Base-by-base conservation (phyloP, 2,113 vertebrate species). In the Barbus barbus region DNA sequence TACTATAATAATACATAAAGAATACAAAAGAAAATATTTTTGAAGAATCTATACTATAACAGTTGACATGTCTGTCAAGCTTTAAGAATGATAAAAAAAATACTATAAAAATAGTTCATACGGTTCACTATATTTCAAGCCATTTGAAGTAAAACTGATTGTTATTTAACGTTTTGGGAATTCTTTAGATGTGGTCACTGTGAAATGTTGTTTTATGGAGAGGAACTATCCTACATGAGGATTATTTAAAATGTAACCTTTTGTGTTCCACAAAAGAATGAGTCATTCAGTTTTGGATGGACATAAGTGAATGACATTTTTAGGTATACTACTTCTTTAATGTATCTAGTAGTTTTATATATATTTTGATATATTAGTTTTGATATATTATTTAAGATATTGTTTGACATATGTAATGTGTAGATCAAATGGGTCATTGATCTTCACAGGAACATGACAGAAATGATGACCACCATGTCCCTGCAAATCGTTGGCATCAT, bases 401-500 rank as follows among this genome's bases (percentile, higher is more conserved):
- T n/a, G n/a, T 78, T 60, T 38, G 24, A 61, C 9, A 20, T 41
- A 41, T 46, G 13, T 73, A 53, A 71, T 28, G 28, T 22, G n/a
- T n/a, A n/a, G n/a, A n/a, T 83, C 79, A 36, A 83, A 81, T 60
- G n/a, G 65, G 63, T 1, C 46, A 48, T 83, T 38, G 56, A 2
- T 71, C 33, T 88, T 53, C 84, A 20, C 92, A 99, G 98, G 90
- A 98, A 98, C 92, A 96, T 99, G 90, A 99, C 98, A 0, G 98
- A 99, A 92, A 98, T 99, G 97, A 99, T 99, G 97, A 99, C 98
- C 22, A 99, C 98, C 0, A 93, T 99, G 80, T 99, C 98, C 0
- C 94, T 99, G 78, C 98, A 99, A 94, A 99, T 99, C 0, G 98
- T 99, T 9, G 96, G 96, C 78, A 97, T 99, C 88, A 94, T 99